Evolutionary conservation across 2,888 invertebrate species (phyloP).

Genomic region (Phorcus lineatus): DNA sequence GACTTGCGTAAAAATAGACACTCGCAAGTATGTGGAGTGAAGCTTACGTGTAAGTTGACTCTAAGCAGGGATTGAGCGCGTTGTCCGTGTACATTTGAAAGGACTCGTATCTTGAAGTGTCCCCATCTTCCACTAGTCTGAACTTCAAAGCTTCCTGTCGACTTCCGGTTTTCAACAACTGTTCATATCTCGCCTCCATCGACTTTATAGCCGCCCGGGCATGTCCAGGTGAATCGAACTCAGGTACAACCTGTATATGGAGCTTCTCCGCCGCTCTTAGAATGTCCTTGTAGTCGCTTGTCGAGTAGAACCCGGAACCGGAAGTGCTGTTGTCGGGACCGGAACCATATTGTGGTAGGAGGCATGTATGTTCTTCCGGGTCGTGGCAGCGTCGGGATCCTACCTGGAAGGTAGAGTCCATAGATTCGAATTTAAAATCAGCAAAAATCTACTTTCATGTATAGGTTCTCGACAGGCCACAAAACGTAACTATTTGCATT

Average conservation of each 20-base stretch:
- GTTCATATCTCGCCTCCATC: conserved; percentile 34
- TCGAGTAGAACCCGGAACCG: conserved; percentile 57
- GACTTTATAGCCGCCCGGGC: conserved; percentile 52
- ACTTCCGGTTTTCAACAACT: not conserved
- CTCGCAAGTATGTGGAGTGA: too few species aligned
- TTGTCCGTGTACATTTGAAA: conserved; percentile 40
- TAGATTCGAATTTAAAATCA: too few species aligned
- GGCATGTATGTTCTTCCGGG: conserved; percentile 47
- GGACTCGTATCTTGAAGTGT: conserved; percentile 37
- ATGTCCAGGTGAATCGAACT: conserved; percentile 57
- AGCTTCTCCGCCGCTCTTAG: conserved; percentile 40
- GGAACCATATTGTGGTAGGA: conserved; percentile 62
- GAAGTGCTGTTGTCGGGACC: conserved; percentile 53
- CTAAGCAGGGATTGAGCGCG: conserved; percentile 41
- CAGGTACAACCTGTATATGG: conserved; percentile 53
- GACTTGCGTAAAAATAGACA: too few species aligned
- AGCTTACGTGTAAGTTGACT: conserved; percentile 29
- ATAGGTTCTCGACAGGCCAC: too few species aligned
- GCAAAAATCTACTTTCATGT: too few species aligned
- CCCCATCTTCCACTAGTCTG: conserved; percentile 2
- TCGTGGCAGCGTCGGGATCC: conserved; percentile 49
- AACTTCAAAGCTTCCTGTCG: not conserved
- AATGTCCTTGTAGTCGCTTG: conserved; percentile 51
- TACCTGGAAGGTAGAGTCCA: not conserved
- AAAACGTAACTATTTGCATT: too few species aligned